A percentile compares a stretch with the other conserved stretches of the same genome.
Evolutionary conservation across 2,888 invertebrate species (phyloP).

Genomic region (Drosophila nr. perissopoda): DNA sequence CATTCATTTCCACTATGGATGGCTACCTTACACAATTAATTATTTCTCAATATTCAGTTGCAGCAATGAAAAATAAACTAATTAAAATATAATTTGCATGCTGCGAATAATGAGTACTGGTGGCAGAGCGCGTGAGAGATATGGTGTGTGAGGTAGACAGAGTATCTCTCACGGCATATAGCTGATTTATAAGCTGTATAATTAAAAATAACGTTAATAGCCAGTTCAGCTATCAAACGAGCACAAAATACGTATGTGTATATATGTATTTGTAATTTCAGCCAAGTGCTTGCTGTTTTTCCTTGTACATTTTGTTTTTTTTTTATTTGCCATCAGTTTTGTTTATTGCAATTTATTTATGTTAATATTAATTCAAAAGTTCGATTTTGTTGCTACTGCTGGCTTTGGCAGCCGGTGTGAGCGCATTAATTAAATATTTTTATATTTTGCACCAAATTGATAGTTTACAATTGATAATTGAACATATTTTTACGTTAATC

Average conservation of each 20-base stretch:
- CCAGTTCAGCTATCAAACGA: slow-evolving; percentile 3
- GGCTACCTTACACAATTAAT: slow-evolving; percentile 18
- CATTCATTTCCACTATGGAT: slow-evolving; percentile 3
- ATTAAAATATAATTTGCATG: slow-evolving; percentile 80
- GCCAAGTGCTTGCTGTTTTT: slow-evolving; percentile 44
- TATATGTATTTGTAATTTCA: slow-evolving; percentile 44
- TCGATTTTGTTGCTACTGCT: slow-evolving; percentile 15
- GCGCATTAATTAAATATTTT: slow-evolving; percentile 42
- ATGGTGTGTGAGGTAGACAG: not conserved
- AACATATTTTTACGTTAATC: slow-evolving; percentile 70
- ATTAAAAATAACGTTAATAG: slow-evolving; percentile 52
- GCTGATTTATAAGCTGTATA: slow-evolving; percentile 56
- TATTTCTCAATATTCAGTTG: slow-evolving; percentile 3
- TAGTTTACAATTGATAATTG: slow-evolving; percentile 63
- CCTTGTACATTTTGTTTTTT: slow-evolving; percentile 18
- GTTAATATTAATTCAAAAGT: slow-evolving; percentile 49
- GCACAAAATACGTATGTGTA: slow-evolving; percentile 25
- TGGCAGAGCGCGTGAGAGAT: not conserved
- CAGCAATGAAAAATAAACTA: slow-evolving; percentile 73
- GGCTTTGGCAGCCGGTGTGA: slow-evolving; percentile 2
- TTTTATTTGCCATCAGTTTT: slow-evolving; percentile 12
- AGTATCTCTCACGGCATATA: slow-evolving; percentile 6
- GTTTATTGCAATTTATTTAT: slow-evolving; percentile 46
- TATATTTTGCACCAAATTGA: slow-evolving; percentile 30
- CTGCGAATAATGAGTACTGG: slow-evolving; percentile 25